Conservation (phyloP, 1,140 invertebrate genomes). For the Drosophila pandora region DNA sequence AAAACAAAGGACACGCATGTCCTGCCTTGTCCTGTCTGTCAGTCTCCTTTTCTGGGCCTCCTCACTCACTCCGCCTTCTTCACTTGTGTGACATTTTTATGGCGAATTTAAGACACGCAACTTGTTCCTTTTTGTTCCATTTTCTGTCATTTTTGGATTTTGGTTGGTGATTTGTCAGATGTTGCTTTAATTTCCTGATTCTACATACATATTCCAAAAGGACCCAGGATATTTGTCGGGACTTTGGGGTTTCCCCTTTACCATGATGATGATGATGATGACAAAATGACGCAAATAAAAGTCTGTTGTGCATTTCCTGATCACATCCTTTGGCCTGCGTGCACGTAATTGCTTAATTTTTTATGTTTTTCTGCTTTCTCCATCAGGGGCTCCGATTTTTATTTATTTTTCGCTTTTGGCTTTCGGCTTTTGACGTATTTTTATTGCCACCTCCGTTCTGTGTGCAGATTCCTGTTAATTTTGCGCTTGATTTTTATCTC, state of each 20-base stretch:
- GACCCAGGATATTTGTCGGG: not conserved
- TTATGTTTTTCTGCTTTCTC: slow-evolving; percentile 43
- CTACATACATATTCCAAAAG: slow-evolving; percentile 24
- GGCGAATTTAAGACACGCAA: slow-evolving; percentile 81
- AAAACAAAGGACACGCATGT: slow-evolving; percentile 80
- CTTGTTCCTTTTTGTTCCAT: slow-evolving; percentile 32
- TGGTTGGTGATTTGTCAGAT: slow-evolving; percentile 63
- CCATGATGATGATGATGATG: slow-evolving; percentile 46
- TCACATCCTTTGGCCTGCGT: slow-evolving; percentile 50
- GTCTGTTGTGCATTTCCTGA: slow-evolving; percentile 67
- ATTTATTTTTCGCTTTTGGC: slow-evolving; percentile 42
- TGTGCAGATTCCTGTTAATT: slow-evolving; percentile 59
- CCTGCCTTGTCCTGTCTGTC: slow-evolving; percentile 54
- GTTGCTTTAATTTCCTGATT: slow-evolving; percentile 63
- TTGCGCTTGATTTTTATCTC: slow-evolving; percentile 76
- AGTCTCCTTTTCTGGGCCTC: slow-evolving; percentile 19
- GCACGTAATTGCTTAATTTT: slow-evolving; percentile 79
- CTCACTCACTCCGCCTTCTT: slow-evolving; percentile 9
- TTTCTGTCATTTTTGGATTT: slow-evolving; percentile 25
- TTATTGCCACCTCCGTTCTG: slow-evolving; percentile 47
- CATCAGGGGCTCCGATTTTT: slow-evolving; percentile 29
- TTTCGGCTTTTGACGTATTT: slow-evolving; percentile 30
- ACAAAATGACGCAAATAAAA: slow-evolving; percentile 76
- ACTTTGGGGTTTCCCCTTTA: slow-evolving; percentile 9
- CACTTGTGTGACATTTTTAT: slow-evolving; percentile 76